Percentiles rank a stretch among this genome's conserved stretches.
Evolutionary conservation across 2,113 vertebrate genomes (phyloP).

Genomic region (Sorex araneus): DNA sequence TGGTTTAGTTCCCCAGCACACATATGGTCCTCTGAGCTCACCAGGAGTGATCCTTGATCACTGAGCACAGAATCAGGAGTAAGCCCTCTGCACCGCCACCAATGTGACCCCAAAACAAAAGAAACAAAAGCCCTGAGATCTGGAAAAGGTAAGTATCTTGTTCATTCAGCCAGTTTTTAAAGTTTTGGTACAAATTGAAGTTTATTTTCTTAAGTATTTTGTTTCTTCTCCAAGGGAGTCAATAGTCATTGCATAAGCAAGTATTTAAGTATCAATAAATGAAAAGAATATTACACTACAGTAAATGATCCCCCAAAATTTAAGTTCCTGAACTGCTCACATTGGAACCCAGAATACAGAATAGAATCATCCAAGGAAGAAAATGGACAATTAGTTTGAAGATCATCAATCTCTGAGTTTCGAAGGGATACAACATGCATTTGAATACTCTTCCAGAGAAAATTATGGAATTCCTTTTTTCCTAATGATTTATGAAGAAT

Average conservation of each 20-base stretch:
- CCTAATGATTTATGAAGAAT: constrained; percentile 29
- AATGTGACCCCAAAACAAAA: too few relatives aligned
- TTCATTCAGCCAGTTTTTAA: not conserved
- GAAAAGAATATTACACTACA: not conserved
- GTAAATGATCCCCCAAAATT: not conserved
- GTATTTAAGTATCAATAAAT: not conserved
- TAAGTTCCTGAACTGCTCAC: not conserved
- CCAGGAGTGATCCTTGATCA: too few relatives aligned
- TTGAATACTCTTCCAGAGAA: constrained; percentile 60
- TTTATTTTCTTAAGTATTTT: constrained; percentile 14
- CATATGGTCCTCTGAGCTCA: too few relatives aligned
- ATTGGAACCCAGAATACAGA: not conserved
- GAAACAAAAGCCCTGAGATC: not conserved
- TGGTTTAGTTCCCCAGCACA: too few relatives aligned
- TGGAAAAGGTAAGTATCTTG: constrained; percentile 1
- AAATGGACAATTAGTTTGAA: not conserved
- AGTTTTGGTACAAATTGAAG: not conserved
- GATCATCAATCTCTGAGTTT: constrained; percentile 1
- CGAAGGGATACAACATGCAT: not conserved
- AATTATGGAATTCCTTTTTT: constrained; percentile 45
- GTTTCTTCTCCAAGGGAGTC: not conserved
- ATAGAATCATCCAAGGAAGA: not conserved
- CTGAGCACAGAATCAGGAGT: too few relatives aligned
- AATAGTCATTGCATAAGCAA: constrained; percentile 7
- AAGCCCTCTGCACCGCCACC: too few relatives aligned